Evolutionary conservation across 2,797 vertebrate genomes (phyloP).

Genomic region (Molossus molossus): DNA sequence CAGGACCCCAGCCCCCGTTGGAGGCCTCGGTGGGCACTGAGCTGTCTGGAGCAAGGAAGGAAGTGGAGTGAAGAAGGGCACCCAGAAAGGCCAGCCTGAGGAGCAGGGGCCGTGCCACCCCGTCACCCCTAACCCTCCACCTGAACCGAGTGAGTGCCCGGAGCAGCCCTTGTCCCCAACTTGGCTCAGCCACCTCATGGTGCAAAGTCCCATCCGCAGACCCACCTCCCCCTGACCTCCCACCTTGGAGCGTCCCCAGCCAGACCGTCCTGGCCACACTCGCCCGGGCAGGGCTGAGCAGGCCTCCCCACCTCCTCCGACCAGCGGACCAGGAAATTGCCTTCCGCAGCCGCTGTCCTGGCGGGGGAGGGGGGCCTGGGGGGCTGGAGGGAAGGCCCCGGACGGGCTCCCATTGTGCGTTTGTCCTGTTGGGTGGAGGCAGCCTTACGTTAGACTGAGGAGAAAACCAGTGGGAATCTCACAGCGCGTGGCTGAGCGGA

Average conservation of each 20-base stretch:
- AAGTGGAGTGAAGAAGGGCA: not conserved
- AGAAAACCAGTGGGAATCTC: not conserved
- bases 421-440: not conserved
- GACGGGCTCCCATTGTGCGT: rapidly evolving
- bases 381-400: not conserved
- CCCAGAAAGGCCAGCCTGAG: not conserved
- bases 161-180: rapidly evolving
- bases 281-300: not conserved
- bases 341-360: rapidly evolving
- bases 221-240: not conserved
- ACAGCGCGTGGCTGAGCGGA: rapidly evolving
- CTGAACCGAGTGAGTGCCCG: too few species aligned
- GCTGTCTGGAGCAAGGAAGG: not conserved
- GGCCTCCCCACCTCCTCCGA: not conserved
- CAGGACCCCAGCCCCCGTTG: too few species aligned
- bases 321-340: not conserved
- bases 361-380: too few species aligned
- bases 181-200: rapidly evolving
- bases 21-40: not conserved
- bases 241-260: not conserved
- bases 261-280: rapidly evolving
- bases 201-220: rapidly evolving
- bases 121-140: rapidly evolving
- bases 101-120: not conserved
- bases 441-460: not conserved